A percentile compares a stretch with the other conserved stretches of the same genome.
Evolutionary conservation across 2,113 vertebrate genomes (phyloP).

Genomic region (Myiagra hebetior): DNA sequence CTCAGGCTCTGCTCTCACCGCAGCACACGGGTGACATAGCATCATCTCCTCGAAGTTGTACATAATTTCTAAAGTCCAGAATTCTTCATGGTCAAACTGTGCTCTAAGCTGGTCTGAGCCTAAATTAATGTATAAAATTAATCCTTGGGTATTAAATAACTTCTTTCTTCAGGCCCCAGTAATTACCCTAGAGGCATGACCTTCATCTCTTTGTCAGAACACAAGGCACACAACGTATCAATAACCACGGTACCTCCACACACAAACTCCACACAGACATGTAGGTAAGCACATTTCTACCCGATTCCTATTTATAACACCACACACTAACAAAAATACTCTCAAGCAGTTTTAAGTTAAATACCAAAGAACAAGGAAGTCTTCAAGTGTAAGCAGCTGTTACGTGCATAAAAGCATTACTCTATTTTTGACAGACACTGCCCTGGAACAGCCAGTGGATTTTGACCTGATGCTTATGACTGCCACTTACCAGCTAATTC

Average conservation of each 20-base stretch:
- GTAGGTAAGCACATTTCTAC: neutral
- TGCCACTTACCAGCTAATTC: slow-evolving; percentile 6
- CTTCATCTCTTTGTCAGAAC: neutral
- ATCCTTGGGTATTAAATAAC: neutral
- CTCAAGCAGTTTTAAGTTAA: slow-evolving; percentile 11
- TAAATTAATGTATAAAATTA: neutral
- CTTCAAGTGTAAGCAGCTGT: slow-evolving; percentile 33
- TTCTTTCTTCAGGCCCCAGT: neutral
- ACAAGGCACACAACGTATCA: fast-evolving
- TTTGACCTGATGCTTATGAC: neutral
- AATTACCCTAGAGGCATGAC: neutral
- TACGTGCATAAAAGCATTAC: slow-evolving; percentile 30
- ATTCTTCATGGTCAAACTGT: neutral
- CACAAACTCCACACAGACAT: neutral
- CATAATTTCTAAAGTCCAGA: neutral
- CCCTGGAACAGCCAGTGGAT: neutral
- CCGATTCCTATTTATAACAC: neutral
- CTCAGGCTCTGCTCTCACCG: neutral
- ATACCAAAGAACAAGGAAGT: slow-evolving; percentile 44
- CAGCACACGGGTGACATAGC: fast-evolving
- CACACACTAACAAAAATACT: neutral
- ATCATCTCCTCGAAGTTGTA: neutral
- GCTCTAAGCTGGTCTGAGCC: neutral
- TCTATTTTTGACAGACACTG: slow-evolving; percentile 12
- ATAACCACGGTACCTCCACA: neutral